Evolutionary conservation across 2,888 invertebrate genomes (phyloP).

Genomic region (Zaprionus bogoriensis): DNA sequence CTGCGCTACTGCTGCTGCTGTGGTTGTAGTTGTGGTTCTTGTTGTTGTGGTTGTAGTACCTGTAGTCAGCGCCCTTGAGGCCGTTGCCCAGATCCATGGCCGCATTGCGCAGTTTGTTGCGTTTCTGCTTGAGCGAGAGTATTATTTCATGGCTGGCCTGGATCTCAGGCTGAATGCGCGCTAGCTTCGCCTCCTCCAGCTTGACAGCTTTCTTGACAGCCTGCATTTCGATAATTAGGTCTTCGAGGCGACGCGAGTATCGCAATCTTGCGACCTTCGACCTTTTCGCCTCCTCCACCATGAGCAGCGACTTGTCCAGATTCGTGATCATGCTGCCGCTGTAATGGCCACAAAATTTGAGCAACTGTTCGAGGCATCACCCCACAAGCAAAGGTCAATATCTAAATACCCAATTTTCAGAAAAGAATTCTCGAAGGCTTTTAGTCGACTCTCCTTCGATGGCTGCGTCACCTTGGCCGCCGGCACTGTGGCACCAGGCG

Average conservation of each 20-base stretch:
- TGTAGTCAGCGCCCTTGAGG: slow-evolving; percentile 72
- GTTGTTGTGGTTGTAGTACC: slow-evolving; percentile 54
- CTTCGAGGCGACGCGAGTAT: slow-evolving; percentile 71
- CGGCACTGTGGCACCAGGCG: slow-evolving; percentile 21
- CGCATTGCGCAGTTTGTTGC: slow-evolving; percentile 71
- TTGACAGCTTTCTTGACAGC: slow-evolving; percentile 64
- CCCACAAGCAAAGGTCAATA: background rate
- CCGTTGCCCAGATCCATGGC: slow-evolving; percentile 74
- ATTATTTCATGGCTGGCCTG: slow-evolving; percentile 77
- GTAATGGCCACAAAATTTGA: slow-evolving; percentile 4
- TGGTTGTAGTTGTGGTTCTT: slow-evolving; percentile 14
- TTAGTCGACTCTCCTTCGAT: slow-evolving; percentile 63
- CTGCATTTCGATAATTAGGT: slow-evolving; percentile 74
- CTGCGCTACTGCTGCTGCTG: slow-evolving; percentile 19
- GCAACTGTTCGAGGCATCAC: background rate
- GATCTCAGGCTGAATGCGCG: slow-evolving; percentile 79
- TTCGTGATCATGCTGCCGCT: slow-evolving; percentile 77
- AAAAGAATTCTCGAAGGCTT: slow-evolving; percentile 78
- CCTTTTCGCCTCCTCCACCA: slow-evolving; percentile 77
- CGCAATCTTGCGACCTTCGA: slow-evolving; percentile 75
- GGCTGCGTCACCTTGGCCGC: slow-evolving; percentile 13
- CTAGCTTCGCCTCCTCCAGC: slow-evolving; percentile 73
- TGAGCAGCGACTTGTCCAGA: slow-evolving; percentile 76
- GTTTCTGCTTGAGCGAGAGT: slow-evolving; percentile 73
- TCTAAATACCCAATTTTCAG: slow-evolving; percentile 73